phyloP scores from a whole-genome alignment of 2,797 vertebrate species.

The Rousettus madagascariensis region DNA sequence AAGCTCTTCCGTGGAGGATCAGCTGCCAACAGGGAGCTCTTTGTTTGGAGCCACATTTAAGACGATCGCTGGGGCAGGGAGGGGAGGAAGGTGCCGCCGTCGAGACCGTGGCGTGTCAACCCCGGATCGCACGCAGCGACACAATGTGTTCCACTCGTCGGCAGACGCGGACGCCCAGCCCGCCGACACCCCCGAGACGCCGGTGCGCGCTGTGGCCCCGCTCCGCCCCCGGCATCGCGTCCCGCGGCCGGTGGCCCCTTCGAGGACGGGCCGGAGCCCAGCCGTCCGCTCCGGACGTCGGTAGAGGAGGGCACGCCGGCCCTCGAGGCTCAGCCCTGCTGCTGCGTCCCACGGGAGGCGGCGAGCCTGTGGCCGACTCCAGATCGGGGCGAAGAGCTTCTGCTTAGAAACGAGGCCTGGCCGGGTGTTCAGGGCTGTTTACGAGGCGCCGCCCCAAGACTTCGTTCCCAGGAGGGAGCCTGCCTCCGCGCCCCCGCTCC shows the following conservation, averaged over 20 bases:
- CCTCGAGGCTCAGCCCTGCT: too few relatives aligned
- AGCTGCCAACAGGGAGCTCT: slow-evolving; percentile 83
- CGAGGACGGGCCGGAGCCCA: background rate
- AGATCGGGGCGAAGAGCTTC: rapidly evolving
- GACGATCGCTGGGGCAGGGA: slow-evolving; percentile 72
- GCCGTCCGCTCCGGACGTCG: too few relatives aligned
- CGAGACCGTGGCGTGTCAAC: slow-evolving; percentile 62
- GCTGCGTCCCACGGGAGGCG: too few relatives aligned
- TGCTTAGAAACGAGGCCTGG: background rate
- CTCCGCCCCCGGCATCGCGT: background rate
- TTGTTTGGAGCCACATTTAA: slow-evolving; percentile 83
- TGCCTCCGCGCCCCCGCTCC: background rate
- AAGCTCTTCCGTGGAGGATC: slow-evolving; percentile 79
- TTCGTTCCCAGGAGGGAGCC: background rate
- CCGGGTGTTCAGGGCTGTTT: background rate
- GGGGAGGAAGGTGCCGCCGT: slow-evolving; percentile 79
- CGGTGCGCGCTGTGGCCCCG: slow-evolving; percentile 39
- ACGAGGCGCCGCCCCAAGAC: rapidly evolving
- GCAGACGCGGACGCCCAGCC: slow-evolving; percentile 63
- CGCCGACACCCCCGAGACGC: background rate
- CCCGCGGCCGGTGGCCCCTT: background rate
- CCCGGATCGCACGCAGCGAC: slow-evolving; percentile 63
- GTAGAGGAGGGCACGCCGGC: too few relatives aligned
- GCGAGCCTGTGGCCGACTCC: rapidly evolving
- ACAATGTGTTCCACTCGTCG: slow-evolving; percentile 65